Conservation (phyloP, 2,113 vertebrate species). For the Colaptes auratus region DNA sequence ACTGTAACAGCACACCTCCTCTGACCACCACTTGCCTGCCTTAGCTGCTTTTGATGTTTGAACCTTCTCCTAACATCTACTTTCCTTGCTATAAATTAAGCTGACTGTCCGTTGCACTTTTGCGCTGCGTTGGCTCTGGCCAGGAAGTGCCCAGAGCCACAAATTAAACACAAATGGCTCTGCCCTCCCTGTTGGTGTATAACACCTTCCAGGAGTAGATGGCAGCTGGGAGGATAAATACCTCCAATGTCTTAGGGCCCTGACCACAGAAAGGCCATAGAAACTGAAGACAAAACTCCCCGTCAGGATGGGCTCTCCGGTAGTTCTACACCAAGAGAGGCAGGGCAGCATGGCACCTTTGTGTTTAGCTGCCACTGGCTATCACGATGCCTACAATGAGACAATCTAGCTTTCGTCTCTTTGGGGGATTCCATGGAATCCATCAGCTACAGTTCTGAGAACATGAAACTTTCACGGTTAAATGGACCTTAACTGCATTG, state of each 20-base stretch:
- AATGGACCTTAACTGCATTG: background rate
- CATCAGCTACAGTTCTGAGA: background rate
- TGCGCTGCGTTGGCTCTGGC: background rate
- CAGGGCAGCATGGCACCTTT: background rate
- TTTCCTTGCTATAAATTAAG: slow-evolving; percentile 9
- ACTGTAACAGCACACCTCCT: background rate
- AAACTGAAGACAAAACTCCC: background rate
- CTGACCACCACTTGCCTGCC: background rate
- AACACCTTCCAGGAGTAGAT: background rate
- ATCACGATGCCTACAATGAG: rapidly evolving
- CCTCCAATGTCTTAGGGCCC: background rate
- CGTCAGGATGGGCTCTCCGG: background rate
- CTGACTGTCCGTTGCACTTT: background rate
- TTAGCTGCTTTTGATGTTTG: background rate
- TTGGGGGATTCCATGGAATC: background rate
- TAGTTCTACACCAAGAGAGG: background rate
- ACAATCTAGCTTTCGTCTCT: background rate
- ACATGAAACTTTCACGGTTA: background rate
- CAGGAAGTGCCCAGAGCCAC: background rate
- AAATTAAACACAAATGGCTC: background rate
- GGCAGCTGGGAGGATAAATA: background rate
- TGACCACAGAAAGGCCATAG: background rate
- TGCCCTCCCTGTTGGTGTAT: background rate
- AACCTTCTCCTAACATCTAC: background rate
- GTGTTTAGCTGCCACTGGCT: background rate